Conservation (phyloP, 2,888 invertebrate species). For the Morinoia aosen region DNA sequence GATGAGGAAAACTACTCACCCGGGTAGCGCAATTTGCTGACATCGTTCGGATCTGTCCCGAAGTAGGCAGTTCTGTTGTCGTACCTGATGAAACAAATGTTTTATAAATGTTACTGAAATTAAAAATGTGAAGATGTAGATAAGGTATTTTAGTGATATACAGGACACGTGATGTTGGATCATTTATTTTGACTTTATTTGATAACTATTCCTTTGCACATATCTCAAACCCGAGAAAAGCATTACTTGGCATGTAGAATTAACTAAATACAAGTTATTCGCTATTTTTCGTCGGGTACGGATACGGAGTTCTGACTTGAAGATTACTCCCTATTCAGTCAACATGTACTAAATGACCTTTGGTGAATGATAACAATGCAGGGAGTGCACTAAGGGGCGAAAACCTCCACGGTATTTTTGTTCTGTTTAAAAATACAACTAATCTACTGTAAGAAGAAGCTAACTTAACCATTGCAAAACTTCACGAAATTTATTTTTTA, state of each 20-base stretch:
- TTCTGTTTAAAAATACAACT: background rate
- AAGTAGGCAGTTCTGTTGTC: constrained; percentile 59
- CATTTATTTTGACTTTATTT: background rate
- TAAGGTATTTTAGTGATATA: background rate
- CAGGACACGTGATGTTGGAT: too few relatives aligned
- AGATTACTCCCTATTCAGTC: background rate
- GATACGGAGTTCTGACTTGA: background rate
- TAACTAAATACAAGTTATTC: too few relatives aligned
- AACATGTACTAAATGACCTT: background rate
- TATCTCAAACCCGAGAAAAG: too few relatives aligned
- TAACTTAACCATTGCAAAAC: background rate
- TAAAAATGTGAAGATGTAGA: background rate
- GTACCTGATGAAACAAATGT: constrained; percentile 44
- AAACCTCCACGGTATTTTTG: background rate
- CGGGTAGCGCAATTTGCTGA: constrained; percentile 52
- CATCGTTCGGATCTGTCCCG: constrained; percentile 54
- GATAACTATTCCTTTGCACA: background rate
- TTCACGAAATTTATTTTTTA: background rate
- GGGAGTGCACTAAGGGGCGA: background rate
- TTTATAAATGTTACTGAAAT: background rate
- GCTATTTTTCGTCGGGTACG: too few relatives aligned
- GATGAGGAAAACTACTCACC: constrained; percentile 32
- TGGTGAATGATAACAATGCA: background rate
- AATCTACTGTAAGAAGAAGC: background rate
- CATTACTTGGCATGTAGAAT: too few relatives aligned